Evolutionary conservation across 2,113 vertebrate species (phyloP).

Genomic region (Tupaia tana): DNA sequence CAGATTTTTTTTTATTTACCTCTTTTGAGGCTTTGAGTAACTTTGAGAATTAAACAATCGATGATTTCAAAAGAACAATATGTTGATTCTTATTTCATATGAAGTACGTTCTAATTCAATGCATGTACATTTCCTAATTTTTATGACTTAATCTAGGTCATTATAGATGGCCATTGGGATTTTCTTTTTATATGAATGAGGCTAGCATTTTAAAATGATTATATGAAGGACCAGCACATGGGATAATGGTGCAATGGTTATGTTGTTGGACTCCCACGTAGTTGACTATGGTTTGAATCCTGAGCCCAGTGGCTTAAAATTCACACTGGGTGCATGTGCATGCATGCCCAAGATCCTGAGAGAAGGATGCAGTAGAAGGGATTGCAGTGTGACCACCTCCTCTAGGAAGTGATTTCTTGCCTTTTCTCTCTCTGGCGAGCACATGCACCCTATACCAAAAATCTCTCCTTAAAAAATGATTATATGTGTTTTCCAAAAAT

Average conservation of each 20-base stretch:
- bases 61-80: not conserved
- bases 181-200: not conserved
- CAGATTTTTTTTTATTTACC: slow-evolving; percentile 48
- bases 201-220: not conserved
- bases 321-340: no score
- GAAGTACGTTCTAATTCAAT: not conserved
- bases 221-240: not conserved
- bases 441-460: no score
- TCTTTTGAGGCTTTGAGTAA: not conserved
- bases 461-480: not conserved
- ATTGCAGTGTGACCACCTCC: no score
- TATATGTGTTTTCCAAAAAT: not conserved
- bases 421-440: no score
- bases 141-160: not conserved
- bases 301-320: no score
- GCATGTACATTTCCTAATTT: not conserved
- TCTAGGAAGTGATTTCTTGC: no score
- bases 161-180: not conserved
- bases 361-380: no score
- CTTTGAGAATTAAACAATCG: slow-evolving; percentile 34
- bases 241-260: no score
- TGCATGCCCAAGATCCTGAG: no score
- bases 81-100: slow-evolving; percentile 9
- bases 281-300: no score
- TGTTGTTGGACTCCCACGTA: no score